Evolutionary conservation across 1,140 invertebrate species (phyloP).

Genomic region (Hestina assimilis): DNA sequence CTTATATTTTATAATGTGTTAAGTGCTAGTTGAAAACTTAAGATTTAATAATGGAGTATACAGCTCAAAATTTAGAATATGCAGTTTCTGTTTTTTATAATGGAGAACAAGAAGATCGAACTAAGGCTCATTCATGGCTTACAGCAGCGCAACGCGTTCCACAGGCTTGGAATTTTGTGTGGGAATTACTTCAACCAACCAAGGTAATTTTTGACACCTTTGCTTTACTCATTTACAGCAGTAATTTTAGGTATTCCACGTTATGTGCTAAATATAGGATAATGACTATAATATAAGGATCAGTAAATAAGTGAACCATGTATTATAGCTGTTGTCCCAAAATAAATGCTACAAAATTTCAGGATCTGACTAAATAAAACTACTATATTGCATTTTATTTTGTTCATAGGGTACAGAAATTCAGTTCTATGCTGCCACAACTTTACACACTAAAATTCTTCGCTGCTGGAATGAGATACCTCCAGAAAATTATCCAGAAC

Average conservation of each 20-base stretch:
- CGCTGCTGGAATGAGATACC: conserved; percentile 93
- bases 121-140: conserved; percentile 90
- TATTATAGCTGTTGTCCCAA: too few relatives aligned
- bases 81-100: conserved; percentile 77
- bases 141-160: conserved; percentile 88
- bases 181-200: conserved; percentile 88
- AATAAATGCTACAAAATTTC: too few relatives aligned
- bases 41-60: conserved; percentile 63
- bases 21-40: neutral
- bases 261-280: too few relatives aligned
- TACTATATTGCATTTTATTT: conserved; percentile 1
- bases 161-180: conserved; percentile 93
- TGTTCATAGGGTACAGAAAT: conserved; percentile 86
- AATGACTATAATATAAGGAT: too few relatives aligned
- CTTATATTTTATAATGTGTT: conserved; percentile 5
- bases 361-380: neutral
- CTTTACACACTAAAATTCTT: conserved; percentile 91
- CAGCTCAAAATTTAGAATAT: conserved; percentile 73
- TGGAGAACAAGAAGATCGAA: conserved; percentile 79
- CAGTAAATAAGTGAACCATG: too few relatives aligned
- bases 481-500: conserved; percentile 83
- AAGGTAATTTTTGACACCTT: conserved; percentile 82
- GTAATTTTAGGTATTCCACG: too few relatives aligned
- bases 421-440: conserved; percentile 95
- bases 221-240: too few relatives aligned